These are phyloP conservation scores for Aradophagus sp. DNA, from an alignment of 1,140 invertebrate species.

Conservation along the genomic window DNA sequence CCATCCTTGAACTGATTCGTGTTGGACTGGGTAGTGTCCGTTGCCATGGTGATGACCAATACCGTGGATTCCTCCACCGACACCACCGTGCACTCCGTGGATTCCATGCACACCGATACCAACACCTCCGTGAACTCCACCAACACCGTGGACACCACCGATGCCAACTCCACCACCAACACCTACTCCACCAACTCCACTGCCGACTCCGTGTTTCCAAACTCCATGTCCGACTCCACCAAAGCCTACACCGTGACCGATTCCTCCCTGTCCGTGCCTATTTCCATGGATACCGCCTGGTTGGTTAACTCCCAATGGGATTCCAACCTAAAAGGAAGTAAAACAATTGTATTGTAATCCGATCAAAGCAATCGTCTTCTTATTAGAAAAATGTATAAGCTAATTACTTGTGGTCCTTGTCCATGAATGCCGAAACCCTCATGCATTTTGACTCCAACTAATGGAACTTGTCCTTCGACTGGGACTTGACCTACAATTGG, in stretches of 20 bases:
- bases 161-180: slow-evolving; percentile 1
- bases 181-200: not conserved
- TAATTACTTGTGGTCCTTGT: slow-evolving; percentile 15
- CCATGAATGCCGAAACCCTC: slow-evolving; percentile 22
- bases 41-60: slow-evolving; percentile 48
- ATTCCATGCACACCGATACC: slow-evolving; percentile 12
- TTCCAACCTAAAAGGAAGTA: not conserved
- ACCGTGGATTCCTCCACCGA: slow-evolving; percentile 12
- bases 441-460: slow-evolving; percentile 9
- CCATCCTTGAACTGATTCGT: slow-evolving; percentile 48
- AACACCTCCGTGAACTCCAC: slow-evolving; percentile 19
- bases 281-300: slow-evolving; percentile 3
- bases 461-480: slow-evolving; percentile 15
- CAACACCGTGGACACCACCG: slow-evolving; percentile 8
- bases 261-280: slow-evolving; percentile 8
- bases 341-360: too few relatives aligned
- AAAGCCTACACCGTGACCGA: slow-evolving; percentile 7
- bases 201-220: not conserved
- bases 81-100: slow-evolving; percentile 23
- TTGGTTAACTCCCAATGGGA: slow-evolving; percentile 13
- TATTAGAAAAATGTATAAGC: too few relatives aligned
- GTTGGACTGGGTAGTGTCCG: slow-evolving; percentile 58
- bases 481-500: slow-evolving; percentile 18
- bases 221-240: slow-evolving; percentile 21
- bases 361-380: too few relatives aligned